These are phyloP conservation scores for Eubasilissa regina DNA, from an alignment of 1,140 invertebrate species.

Conservation along the genomic window DNA sequence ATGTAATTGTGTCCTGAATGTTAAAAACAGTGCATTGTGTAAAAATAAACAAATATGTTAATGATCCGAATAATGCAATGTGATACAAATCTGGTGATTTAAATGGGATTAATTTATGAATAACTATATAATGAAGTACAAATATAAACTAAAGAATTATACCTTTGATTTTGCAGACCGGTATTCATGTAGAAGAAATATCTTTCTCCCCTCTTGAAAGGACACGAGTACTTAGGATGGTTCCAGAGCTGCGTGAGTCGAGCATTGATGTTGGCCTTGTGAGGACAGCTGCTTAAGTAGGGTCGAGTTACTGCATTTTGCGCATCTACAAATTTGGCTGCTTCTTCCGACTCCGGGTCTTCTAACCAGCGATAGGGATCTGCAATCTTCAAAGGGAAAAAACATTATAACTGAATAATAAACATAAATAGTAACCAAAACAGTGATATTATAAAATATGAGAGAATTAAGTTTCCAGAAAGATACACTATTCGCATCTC, in stretches of 20 bases:
- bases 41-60: no score
- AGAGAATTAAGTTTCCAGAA: no score
- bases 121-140: slow-evolving; percentile 33
- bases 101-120: slow-evolving; percentile 4
- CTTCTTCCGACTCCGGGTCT: slow-evolving; percentile 94
- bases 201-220: slow-evolving; percentile 84
- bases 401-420: no score
- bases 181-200: slow-evolving; percentile 97
- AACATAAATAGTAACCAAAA: no score
- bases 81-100: no score
- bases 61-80: no score
- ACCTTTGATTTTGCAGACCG: slow-evolving; percentile 97
- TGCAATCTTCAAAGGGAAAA: slow-evolving; percentile 74
- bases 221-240: slow-evolving; percentile 95
- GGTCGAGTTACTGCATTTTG: slow-evolving; percentile 93
- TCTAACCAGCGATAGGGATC: slow-evolving; percentile 98
- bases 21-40: no score
- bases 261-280: slow-evolving; percentile 81
- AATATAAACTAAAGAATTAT: slow-evolving; percentile 44
- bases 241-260: slow-evolving; percentile 94
- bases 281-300: slow-evolving; percentile 85
- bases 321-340: slow-evolving; percentile 91
- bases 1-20: no score
- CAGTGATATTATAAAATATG: no score
- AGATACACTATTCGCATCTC: no score